Evolutionary conservation across 2,888 invertebrate genomes (phyloP).

Genomic region (Drosophila pegasa): DNA sequence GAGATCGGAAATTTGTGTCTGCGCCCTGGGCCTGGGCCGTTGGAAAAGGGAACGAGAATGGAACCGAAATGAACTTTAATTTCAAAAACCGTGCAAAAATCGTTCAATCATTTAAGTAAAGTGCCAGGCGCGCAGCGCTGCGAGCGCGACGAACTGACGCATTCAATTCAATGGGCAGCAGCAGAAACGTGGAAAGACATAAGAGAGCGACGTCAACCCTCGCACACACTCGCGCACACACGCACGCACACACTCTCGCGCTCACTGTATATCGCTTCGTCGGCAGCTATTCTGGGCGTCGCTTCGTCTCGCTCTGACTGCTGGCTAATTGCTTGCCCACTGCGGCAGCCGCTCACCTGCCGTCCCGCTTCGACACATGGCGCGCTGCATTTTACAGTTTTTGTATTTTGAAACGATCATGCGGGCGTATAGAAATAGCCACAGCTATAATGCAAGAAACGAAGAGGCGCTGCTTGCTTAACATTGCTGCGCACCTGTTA

Average conservation of each 20-base stretch:
- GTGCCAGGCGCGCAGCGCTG: conserved; percentile 62
- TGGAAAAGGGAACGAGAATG: conserved; percentile 52
- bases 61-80: conserved; percentile 70
- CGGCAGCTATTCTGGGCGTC: conserved; percentile 51
- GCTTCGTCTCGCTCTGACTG: conserved; percentile 38
- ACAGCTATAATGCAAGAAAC: conserved; percentile 22
- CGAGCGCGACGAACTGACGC: conserved; percentile 35
- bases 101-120: conserved; percentile 81
- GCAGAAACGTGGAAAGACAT: conserved; percentile 38
- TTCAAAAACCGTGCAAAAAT: conserved; percentile 80
- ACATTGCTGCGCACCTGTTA: conserved; percentile 66
- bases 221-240: conserved; percentile 5
- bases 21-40: conserved; percentile 17
- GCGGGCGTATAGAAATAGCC: conserved; percentile 53
- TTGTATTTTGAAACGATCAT: conserved; percentile 66
- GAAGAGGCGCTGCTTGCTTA: conserved; percentile 19
- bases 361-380: conserved; percentile 41
- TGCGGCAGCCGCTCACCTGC: conserved; percentile 10
- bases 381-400: conserved; percentile 41
- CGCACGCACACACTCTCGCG: background rate
- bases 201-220: conserved; percentile 55
- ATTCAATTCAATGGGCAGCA: conserved; percentile 59
- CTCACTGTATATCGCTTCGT: conserved; percentile 15
- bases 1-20: conserved; percentile 32
- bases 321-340: background rate